Percentiles rank a stretch among this genome's conserved stretches.
phyloP scores from a whole-genome alignment of 2,888 invertebrate species.

The Acleris cristana region DNA sequence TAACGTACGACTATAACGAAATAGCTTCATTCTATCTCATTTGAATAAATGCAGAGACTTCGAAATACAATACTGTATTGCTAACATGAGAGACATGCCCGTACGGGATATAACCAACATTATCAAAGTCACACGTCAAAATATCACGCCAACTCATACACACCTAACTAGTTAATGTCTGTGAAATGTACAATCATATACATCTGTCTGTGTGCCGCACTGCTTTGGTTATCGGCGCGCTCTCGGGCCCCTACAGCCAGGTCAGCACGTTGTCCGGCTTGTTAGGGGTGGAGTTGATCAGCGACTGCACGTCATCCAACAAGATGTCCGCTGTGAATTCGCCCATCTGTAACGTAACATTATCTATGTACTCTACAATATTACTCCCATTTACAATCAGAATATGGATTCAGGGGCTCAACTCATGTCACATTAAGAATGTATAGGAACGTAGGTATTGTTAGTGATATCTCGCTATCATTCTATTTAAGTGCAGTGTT shows the following conservation, averaged over 20 bases:
- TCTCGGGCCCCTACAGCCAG: conserved; percentile 86
- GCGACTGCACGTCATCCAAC: conserved; percentile 94
- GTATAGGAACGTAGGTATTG: too few species aligned
- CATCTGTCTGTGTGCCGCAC: conserved; percentile 28
- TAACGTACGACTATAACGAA: conserved; percentile 54
- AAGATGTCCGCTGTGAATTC: conserved; percentile 94
- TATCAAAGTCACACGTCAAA: conserved; percentile 51
- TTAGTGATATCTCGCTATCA: too few species aligned
- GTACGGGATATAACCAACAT: conserved; percentile 16
- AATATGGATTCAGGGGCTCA: too few species aligned
- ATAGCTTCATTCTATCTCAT: conserved; percentile 64
- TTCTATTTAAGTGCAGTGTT: too few species aligned
- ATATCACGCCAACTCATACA: conserved; percentile 60
- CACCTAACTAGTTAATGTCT: conserved; percentile 70
- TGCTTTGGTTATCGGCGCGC: conserved; percentile 11
- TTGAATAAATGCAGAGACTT: conserved; percentile 80
- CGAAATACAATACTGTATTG: conserved; percentile 61
- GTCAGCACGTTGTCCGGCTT: conserved; percentile 94
- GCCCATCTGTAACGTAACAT: conserved; percentile 85
- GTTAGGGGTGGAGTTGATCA: conserved; percentile 93
- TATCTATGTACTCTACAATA: neutral
- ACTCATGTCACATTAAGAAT: too few species aligned
- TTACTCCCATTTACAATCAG: neutral
- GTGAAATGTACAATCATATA: conserved; percentile 69
- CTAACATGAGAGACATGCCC: conserved; percentile 28